Percentiles rank a stretch among this genome's conserved stretches.
These are phyloP conservation scores for Lordiphosa mommai DNA, from an alignment of 1,140 invertebrate genomes.

Conservation along the genomic window DNA sequence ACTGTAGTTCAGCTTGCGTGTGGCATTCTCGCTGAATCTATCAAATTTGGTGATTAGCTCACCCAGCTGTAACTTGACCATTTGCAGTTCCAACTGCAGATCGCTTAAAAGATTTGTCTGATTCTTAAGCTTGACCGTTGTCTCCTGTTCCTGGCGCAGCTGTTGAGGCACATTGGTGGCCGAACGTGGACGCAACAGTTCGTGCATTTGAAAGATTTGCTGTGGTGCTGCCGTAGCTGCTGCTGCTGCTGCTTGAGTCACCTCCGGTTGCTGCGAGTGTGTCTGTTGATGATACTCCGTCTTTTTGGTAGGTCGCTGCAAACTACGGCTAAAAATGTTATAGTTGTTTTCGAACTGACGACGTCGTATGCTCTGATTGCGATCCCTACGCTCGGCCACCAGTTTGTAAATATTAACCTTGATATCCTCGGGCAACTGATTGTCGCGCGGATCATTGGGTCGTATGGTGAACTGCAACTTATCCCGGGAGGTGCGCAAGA, in stretches of 20 bases:
- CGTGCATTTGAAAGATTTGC: slow-evolving; percentile 53
- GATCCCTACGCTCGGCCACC: slow-evolving; percentile 85
- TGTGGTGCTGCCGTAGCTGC: background rate
- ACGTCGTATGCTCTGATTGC: slow-evolving; percentile 80
- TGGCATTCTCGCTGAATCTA: slow-evolving; percentile 57
- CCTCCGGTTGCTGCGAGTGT: slow-evolving; percentile 12
- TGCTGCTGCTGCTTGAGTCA: background rate
- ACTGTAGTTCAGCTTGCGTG: slow-evolving; percentile 61
- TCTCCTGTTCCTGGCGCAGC: slow-evolving; percentile 45
- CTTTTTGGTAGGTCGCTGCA: slow-evolving; percentile 40
- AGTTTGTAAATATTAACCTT: slow-evolving; percentile 86
- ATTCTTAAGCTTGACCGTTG: slow-evolving; percentile 48
- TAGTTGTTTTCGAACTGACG: slow-evolving; percentile 81
- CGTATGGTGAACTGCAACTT: slow-evolving; percentile 86
- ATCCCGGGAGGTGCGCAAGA: slow-evolving; percentile 86
- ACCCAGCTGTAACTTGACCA: slow-evolving; percentile 47
- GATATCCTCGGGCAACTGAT: slow-evolving; percentile 87
- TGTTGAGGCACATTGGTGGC: slow-evolving; percentile 74
- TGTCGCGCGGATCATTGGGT: slow-evolving; percentile 90
- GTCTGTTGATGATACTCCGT: slow-evolving; percentile 8
- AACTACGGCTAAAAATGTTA: slow-evolving; percentile 61
- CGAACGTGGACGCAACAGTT: slow-evolving; percentile 65
- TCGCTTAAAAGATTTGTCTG: slow-evolving; percentile 52
- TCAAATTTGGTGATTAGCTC: slow-evolving; percentile 60
- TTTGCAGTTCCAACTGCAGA: slow-evolving; percentile 47